Evolutionary conservation across 2,113 vertebrate species (phyloP), one percentile per base, ranked within the genome.

Genomic region (Pogona vitticeps): DNA sequence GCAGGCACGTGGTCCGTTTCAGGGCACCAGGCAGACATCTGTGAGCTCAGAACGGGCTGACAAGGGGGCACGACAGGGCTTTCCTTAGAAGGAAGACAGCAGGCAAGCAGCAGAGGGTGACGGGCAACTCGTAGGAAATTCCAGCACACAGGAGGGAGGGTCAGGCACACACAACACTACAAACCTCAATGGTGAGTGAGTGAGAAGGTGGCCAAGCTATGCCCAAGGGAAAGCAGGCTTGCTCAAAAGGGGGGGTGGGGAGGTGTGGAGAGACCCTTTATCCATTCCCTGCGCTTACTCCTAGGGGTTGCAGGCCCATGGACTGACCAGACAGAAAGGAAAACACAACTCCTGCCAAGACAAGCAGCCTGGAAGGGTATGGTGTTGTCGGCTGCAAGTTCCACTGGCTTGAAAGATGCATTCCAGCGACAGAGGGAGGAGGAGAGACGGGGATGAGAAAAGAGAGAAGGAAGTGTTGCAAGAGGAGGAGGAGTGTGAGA

Each of bases 201-300:
- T 6, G 46, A 52, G 5, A 52, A 52, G 5, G 46, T 52, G 46
- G 46, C 46, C 46, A 52, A 52, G 46, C 46, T 52, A 6, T 42
- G 38, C 38, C 28, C 4, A 46, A 75, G 72, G 40, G 46, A 52
- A 46, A 2, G 5, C 23, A 21, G 12, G 40, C 5, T 52, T 17
- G 14, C 7, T 31, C 12, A 1, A 46, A 31, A 42, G 56, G 2
- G 0, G 2, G 1, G 18, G 10, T 31, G 3, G 17, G 20, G 56
- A 10, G 21, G 4, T 52, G 76, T 14, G 31, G 1, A 3, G 1
- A n/a, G 33, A 59, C 13, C 13, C 2, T 21, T 6, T 13, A 26
- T 36, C 36, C 13, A 36, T 58, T 36, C n/a, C 36, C n/a, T 38
- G 63, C 46, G 63, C 63, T 65, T 21, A 38, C 2, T 36, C 18